A percentile compares a stretch with the other conserved stretches of the same genome.
phyloP scores from a whole-genome alignment of 2,113 vertebrate genomes.

The Chamaetylas fuelleborni region DNA sequence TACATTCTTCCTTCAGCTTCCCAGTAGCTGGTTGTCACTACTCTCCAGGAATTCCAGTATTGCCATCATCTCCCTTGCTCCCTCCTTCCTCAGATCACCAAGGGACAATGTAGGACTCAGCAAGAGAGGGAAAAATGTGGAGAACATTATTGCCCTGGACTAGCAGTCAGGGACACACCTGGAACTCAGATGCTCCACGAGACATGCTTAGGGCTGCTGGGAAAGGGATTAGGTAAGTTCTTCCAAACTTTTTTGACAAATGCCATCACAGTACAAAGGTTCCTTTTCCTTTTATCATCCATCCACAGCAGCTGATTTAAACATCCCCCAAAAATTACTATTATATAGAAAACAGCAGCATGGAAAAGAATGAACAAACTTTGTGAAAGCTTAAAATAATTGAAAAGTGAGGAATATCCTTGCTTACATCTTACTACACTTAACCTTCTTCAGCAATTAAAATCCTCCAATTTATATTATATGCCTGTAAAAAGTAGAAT shows the following conservation, averaged over 20 bases:
- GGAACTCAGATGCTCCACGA: accelerated
- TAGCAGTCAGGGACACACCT: not conserved
- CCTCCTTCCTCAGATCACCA: not conserved
- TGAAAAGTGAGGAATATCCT: not conserved
- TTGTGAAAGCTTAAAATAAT: not conserved
- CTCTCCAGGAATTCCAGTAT: not conserved
- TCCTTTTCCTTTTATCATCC: not conserved
- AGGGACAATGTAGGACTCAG: not conserved
- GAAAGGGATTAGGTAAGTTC: not conserved
- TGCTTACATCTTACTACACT: not conserved
- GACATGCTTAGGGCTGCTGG: not conserved
- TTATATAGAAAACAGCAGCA: not conserved
- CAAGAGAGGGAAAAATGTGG: not conserved
- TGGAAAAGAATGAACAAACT: not conserved
- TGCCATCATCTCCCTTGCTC: accelerated
- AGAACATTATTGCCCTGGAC: not conserved
- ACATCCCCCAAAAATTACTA: not conserved
- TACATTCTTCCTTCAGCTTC: not conserved
- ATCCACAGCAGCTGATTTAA: not conserved
- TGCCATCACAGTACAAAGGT: not conserved
- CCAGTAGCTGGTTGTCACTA: not conserved
- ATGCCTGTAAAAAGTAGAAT: not conserved
- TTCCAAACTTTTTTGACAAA: not conserved
- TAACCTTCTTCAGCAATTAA: not conserved
- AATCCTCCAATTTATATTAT: not conserved